Base-by-base conservation (phyloP, 2,888 invertebrate genomes). In the Macrosoma leucophasiata region DNA sequence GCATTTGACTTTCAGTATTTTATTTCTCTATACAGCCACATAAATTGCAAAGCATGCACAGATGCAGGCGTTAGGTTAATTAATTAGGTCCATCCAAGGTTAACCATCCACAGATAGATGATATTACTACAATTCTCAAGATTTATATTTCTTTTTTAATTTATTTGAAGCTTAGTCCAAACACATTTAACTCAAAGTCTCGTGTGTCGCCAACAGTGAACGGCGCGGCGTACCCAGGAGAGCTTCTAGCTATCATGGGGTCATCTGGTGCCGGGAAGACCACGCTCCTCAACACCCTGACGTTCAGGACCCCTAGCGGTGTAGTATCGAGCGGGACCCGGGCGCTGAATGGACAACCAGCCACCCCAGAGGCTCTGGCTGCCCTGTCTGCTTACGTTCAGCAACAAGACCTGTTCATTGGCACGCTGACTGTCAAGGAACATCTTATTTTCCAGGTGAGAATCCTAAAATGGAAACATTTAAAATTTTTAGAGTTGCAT, bases 221-320 rank as follows among this genome's bases (percentile, higher is more conserved):
- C 47, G 96, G 96, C 1, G 88, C 91, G 1, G 95, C 95, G 0
- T 89, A 91, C 61, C 93, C 95, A 0, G 95, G 95, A 0, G 95
- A 96, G 62, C 73, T 96, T 14, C 76, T 96, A 25, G 95, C 95
- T 1, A 91, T 96, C 26, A 90, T 96, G 89, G 96, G 96, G 0
- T 91, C 94, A 0, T 94, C 93, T 14, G 97, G 97, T 0, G 95
- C 97, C 0, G 97, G 97, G 2, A 98, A 98, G 81, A 97, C 97
- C 0, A 97, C 97, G 0, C 87, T 98, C 2, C 81, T 98, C 36
- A 97, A 98, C 71, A 90, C 95, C 0, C 69, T 98, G 43, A 96
- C 95, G 4, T 93, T 92, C 67, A 88, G 94, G 13, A 90, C 92
- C n/a, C 85, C 89, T 0, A 82, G 87, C 14, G 90, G 90, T 2